Conservation (phyloP, 1,140 invertebrate species). For the Drepana arcuata region DNA sequence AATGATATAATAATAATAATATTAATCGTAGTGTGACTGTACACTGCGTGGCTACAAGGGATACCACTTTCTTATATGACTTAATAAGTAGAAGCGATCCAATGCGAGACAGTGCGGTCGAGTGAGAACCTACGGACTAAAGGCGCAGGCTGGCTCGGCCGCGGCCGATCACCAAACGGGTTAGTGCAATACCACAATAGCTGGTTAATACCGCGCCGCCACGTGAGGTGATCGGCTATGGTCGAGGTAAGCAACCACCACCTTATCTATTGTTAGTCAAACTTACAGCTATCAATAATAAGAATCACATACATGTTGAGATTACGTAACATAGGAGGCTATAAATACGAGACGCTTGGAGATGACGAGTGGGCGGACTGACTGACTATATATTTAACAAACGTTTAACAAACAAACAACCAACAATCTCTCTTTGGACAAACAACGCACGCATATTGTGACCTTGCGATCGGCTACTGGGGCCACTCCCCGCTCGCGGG, state of each 20-base stretch:
- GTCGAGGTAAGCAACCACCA: too few species aligned
- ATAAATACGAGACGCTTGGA: too few species aligned
- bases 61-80: conserved; percentile 52
- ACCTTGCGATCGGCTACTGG: conserved; percentile 40
- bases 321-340: conserved; percentile 65
- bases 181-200: too few species aligned
- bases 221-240: too few species aligned
- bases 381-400: conserved; percentile 38
- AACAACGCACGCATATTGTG: conserved; percentile 25
- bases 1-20: conserved; percentile 14
- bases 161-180: too few species aligned
- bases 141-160: too few species aligned
- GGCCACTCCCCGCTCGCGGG: too few species aligned
- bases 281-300: conserved; percentile 57
- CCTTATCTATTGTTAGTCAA: conserved; percentile 53
- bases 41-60: conserved; percentile 12
- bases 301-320: conserved; percentile 64
- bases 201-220: too few species aligned
- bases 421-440: conserved; percentile 55
- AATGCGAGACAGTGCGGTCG: conserved; percentile 4
- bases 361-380: conserved; percentile 54
- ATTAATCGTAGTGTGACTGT: conserved; percentile 9
- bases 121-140: too few species aligned
- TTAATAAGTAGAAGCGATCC: conserved; percentile 59
- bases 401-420: conserved; percentile 38